Evolutionary conservation across 2,888 invertebrate species (phyloP).

Genomic region (Ormyrus rosae): DNA sequence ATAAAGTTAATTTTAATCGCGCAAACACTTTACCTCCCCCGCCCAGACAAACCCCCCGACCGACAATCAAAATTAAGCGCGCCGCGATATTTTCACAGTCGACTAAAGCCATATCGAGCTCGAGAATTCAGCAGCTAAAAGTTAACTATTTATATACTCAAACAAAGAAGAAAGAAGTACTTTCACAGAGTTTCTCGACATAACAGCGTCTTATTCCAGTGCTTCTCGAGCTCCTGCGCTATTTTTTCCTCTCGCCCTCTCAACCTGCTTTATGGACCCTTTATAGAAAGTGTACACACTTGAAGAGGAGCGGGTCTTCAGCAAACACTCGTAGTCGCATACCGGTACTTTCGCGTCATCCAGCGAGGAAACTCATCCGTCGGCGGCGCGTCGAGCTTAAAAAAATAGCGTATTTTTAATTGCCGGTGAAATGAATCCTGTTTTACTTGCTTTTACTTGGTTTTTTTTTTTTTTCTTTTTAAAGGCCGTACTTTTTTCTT

Average conservation of each 20-base stretch:
- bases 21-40: too few species aligned
- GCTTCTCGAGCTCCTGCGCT: too few species aligned
- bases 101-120: too few species aligned
- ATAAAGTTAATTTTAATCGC: too few species aligned
- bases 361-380: neutral
- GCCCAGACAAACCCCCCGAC: too few species aligned
- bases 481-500: too few species aligned
- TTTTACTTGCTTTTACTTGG: too few species aligned
- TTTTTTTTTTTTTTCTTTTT: too few species aligned
- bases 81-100: too few species aligned
- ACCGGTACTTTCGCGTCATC: neutral
- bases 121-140: too few species aligned
- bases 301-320: constrained; percentile 3
- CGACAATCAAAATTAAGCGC: too few species aligned
- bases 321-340: constrained; percentile 25
- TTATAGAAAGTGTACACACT: constrained; percentile 29
- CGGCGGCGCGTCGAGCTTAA: neutral
- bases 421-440: too few species aligned
- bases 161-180: neutral
- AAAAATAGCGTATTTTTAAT: neutral
- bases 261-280: constrained; percentile 4
- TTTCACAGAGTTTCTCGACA: neutral
- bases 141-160: neutral
- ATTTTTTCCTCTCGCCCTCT: neutral
- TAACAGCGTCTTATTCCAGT: neutral